Evolutionary conservation across 1,140 invertebrate genomes (phyloP).

Genomic region (Drosophila ambigua): DNA sequence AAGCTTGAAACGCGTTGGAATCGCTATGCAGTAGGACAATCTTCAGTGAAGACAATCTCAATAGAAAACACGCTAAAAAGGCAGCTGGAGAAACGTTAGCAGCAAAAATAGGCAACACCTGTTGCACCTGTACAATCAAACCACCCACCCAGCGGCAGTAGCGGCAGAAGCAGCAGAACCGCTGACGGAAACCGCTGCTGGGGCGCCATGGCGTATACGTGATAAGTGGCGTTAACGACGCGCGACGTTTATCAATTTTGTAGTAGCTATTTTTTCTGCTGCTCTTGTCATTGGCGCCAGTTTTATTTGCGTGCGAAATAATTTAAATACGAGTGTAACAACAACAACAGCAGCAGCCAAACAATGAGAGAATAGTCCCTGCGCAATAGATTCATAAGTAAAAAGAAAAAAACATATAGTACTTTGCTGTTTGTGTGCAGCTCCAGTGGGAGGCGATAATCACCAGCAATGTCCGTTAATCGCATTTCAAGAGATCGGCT

Average conservation of each 20-base stretch:
- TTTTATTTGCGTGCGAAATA: constrained; percentile 80
- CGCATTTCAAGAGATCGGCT: constrained; percentile 36
- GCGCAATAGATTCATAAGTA: constrained; percentile 35
- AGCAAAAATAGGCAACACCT: constrained; percentile 15
- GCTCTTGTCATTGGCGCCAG: constrained; percentile 69
- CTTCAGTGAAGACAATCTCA: no score
- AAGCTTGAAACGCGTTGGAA: no score
- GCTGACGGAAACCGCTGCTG: constrained; percentile 15
- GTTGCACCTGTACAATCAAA: constrained; percentile 14
- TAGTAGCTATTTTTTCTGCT: constrained; percentile 28
- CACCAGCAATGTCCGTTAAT: constrained; percentile 25
- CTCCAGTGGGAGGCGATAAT: constrained; percentile 30
- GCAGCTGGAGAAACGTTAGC: no score
- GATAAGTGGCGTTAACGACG: constrained; percentile 81
- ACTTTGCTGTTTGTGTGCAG: background rate
- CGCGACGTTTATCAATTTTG: constrained; percentile 75
- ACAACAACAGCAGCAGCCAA: constrained; percentile 14
- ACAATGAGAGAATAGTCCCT: constrained; percentile 24
- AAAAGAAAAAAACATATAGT: constrained; percentile 3
- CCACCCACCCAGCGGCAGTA: constrained; percentile 12
- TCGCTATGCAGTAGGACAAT: no score
- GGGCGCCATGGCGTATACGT: constrained; percentile 76
- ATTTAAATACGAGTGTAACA: constrained; percentile 57
- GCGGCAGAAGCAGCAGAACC: background rate
- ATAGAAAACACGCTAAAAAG: no score